These are phyloP conservation scores for Sebastes paucispinis DNA, from an alignment of 2,797 vertebrate species.

Conservation along the genomic window DNA sequence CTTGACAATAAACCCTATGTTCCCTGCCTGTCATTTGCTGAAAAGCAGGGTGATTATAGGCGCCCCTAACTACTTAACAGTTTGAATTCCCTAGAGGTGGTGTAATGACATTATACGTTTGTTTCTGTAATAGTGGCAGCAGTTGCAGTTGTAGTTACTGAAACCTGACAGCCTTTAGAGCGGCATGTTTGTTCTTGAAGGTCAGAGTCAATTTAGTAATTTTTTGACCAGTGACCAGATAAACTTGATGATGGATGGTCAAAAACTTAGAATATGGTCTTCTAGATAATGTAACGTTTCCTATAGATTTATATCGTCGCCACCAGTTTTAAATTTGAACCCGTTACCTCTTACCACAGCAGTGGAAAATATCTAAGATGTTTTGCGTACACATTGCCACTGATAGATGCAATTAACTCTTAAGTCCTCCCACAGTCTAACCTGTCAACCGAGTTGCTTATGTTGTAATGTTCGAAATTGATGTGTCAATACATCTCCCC, in stretches of 20 bases:
- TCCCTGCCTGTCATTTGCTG: slow-evolving; percentile 24
- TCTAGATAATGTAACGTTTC: too few species aligned
- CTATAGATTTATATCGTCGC: too few species aligned
- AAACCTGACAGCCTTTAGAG: slow-evolving; percentile 15
- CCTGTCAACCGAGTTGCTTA: not conserved
- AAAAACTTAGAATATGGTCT: too few species aligned
- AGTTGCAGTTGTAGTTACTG: not conserved
- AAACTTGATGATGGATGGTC: not conserved
- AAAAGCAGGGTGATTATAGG: slow-evolving; percentile 44
- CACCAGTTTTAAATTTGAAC: too few species aligned
- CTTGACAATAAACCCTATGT: slow-evolving; percentile 37
- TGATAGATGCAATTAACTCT: not conserved
- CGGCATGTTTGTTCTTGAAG: not conserved
- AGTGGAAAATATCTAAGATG: not conserved
- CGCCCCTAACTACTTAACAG: slow-evolving; percentile 24
- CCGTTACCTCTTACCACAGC: not conserved
- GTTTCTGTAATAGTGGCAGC: not conserved
- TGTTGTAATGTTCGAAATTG: not conserved
- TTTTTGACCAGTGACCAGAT: not conserved
- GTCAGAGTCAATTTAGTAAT: not conserved
- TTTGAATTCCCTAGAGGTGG: slow-evolving; percentile 40
- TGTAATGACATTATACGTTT: slow-evolving; percentile 32
- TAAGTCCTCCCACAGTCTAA: not conserved
- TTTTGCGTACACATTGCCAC: not conserved
- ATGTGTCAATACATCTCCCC: not conserved